These are phyloP conservation scores for Rhabditoides inermis DNA, from an alignment of 2,888 invertebrate genomes.

Conservation along the genomic window DNA sequence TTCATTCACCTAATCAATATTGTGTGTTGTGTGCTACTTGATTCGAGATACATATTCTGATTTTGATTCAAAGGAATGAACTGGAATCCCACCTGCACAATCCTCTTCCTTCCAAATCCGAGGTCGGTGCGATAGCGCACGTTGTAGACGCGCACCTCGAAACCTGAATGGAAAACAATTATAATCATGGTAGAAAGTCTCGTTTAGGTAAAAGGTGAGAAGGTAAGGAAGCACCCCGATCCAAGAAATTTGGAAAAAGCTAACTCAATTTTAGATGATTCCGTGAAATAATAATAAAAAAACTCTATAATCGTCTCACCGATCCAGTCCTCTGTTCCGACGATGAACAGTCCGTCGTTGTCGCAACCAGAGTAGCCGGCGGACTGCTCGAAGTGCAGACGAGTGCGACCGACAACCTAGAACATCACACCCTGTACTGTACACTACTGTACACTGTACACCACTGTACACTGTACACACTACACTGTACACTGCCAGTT, in stretches of 20 bases:
- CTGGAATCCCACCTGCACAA: slow-evolving; percentile 38
- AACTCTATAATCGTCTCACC: no score
- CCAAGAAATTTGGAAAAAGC: background rate
- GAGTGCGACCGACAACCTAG: slow-evolving; percentile 32
- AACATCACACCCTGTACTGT: no score
- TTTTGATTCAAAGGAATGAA: no score
- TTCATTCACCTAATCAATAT: no score
- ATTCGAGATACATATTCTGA: no score
- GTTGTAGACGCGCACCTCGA: slow-evolving; percentile 48
- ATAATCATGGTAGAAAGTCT: no score
- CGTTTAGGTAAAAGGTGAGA: background rate
- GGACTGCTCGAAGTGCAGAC: slow-evolving; percentile 28
- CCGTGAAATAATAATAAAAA: background rate
- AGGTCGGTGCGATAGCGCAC: slow-evolving; percentile 40
- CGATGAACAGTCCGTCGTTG: slow-evolving; percentile 50
- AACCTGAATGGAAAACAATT: slow-evolving; percentile 38
- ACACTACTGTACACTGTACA: no score
- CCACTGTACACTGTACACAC: no score
- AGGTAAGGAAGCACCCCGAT: background rate
- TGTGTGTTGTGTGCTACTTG: no score
- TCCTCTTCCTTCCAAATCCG: slow-evolving; percentile 36
- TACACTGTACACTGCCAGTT: no score
- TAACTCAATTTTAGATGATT: background rate
- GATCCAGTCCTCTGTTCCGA: slow-evolving; percentile 48
- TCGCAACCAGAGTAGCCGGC: slow-evolving; percentile 44